Percentiles rank a stretch among this genome's conserved stretches.
Evolutionary conservation across 2,797 vertebrate genomes (phyloP).

Genomic region (Tangara arthus): DNA sequence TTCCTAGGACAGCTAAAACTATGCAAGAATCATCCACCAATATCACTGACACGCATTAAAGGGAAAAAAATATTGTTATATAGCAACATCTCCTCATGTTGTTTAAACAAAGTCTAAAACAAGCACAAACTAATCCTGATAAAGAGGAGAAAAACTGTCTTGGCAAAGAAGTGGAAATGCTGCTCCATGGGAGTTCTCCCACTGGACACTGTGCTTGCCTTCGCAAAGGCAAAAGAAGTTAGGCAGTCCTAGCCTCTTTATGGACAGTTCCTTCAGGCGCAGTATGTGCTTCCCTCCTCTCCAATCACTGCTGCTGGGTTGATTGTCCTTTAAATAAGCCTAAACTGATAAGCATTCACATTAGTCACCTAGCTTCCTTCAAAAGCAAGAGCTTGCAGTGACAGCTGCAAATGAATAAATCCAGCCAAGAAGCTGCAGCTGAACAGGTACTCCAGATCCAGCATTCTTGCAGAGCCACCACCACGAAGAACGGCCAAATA

Average conservation of each 20-base stretch:
- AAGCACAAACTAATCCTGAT: not conserved
- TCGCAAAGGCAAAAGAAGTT: not conserved
- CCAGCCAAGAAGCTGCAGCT: not conserved
- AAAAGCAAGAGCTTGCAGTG: not conserved
- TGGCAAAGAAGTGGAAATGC: not conserved
- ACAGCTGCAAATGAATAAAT: not conserved
- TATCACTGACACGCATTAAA: not conserved
- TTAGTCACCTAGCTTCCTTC: rapidly evolving
- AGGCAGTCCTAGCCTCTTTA: not conserved
- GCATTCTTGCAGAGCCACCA: not conserved
- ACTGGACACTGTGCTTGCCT: not conserved
- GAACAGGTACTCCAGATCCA: not conserved
- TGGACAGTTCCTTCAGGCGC: not conserved
- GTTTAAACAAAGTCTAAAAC: not conserved
- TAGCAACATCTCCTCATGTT: not conserved
- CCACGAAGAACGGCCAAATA: rapidly evolving
- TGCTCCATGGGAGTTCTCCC: not conserved
- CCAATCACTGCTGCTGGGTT: not conserved
- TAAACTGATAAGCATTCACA: not conserved
- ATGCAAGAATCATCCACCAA: not conserved
- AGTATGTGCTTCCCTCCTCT: not conserved
- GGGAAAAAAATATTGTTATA: not conserved
- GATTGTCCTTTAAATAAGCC: rapidly evolving
- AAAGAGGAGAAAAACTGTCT: not conserved
- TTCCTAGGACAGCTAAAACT: not conserved